Evolutionary conservation across 1,140 invertebrate species (phyloP).

Genomic region (Drosophila nikananu): DNA sequence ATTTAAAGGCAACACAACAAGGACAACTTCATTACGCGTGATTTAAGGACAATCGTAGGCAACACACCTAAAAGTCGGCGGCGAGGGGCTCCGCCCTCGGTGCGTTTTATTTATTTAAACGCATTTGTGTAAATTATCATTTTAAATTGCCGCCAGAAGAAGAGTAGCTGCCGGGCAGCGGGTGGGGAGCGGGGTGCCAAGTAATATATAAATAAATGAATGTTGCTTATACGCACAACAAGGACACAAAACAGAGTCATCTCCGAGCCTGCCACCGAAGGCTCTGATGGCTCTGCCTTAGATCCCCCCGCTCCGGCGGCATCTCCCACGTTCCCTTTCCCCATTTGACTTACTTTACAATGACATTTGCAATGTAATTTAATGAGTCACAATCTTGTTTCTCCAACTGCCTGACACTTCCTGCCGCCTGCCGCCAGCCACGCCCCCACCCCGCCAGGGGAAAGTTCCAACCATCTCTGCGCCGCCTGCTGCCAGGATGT

Average conservation of each 20-base stretch:
- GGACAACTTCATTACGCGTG: conserved; percentile 85
- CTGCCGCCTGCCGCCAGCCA: conserved; percentile 23
- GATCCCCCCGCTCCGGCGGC: conserved; percentile 3
- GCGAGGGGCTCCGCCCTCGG: conserved; percentile 22
- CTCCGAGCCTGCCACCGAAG: conserved; percentile 33
- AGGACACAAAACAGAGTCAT: conserved; percentile 40
- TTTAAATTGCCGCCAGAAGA: conserved; percentile 75
- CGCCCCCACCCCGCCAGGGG: neutral
- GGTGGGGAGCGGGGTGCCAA: conserved; percentile 26
- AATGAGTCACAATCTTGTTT: conserved; percentile 83
- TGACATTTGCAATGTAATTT: conserved; percentile 84
- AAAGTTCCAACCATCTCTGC: conserved; percentile 14
- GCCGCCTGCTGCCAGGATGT: conserved; percentile 2
- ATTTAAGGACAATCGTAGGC: conserved; percentile 84
- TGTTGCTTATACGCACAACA: conserved; percentile 67
- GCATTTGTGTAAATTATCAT: conserved; percentile 84
- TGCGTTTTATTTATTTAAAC: conserved; percentile 83
- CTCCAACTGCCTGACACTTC: conserved; percentile 81
- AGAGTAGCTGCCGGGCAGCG: neutral
- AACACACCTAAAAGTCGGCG: conserved; percentile 61
- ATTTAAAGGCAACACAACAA: conserved; percentile 56
- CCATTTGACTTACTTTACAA: conserved; percentile 80
- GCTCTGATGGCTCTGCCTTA: conserved; percentile 26
- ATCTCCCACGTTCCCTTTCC: neutral
- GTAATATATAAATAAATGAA: conserved; percentile 84